phyloP scores from a whole-genome alignment of 2,888 invertebrate genomes.

The Hydrotaea cyrtoneurina region DNA sequence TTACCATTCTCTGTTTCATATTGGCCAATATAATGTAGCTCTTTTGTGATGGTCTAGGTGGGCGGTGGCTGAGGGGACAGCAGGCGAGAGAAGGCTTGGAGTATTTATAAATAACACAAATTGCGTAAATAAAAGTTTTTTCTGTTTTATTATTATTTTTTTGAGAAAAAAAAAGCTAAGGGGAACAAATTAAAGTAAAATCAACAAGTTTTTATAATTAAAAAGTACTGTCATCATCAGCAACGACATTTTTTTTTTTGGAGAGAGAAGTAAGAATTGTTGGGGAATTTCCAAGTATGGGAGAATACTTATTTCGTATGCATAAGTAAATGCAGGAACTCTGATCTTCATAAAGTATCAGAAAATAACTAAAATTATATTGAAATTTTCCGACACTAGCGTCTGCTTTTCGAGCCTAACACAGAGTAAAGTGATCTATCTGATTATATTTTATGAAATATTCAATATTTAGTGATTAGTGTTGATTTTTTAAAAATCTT shows the following conservation, averaged over 20 bases:
- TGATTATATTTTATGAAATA: too few relatives aligned
- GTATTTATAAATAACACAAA: conserved; percentile 37
- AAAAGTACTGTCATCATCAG: not conserved
- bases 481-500: too few relatives aligned
- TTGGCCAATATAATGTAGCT: conserved; percentile 52
- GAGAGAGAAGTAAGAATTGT: not conserved
- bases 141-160: not conserved
- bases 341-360: too few relatives aligned
- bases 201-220: conserved; percentile 17
- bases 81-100: not conserved
- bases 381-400: too few relatives aligned
- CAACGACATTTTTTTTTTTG: too few relatives aligned
- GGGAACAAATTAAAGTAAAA: conserved; percentile 12
- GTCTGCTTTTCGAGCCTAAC: too few relatives aligned
- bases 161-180: too few relatives aligned
- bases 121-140: conserved; percentile 31
- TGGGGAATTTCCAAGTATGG: not conserved
- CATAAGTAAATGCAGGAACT: not conserved
- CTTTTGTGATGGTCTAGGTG: not conserved
- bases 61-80: not conserved
- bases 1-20: conserved; percentile 38
- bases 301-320: not conserved
- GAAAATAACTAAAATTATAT: too few relatives aligned
- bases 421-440: too few relatives aligned
- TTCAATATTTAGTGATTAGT: too few relatives aligned